Percentiles rank a stretch among this genome's conserved stretches.
phyloP scores from a whole-genome alignment of 2,888 invertebrate species.

The Tanaodytes sp. region DNA sequence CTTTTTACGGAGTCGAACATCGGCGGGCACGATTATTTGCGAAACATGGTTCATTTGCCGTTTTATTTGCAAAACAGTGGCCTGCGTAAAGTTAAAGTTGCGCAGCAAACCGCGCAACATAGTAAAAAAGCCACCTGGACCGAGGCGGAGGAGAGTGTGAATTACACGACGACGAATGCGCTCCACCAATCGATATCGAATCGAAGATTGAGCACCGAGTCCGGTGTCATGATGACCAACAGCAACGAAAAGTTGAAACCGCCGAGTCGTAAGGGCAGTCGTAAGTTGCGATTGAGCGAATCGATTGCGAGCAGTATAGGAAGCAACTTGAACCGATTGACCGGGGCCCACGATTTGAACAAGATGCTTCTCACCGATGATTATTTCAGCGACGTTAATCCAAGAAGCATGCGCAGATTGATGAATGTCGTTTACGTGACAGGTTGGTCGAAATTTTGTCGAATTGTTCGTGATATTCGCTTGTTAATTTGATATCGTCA shows the following conservation, averaged over 20 bases:
- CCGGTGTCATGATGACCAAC: conserved; percentile 85
- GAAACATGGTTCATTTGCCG: conserved; percentile 97
- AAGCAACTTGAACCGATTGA: conserved; percentile 85
- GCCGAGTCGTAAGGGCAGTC: conserved; percentile 76
- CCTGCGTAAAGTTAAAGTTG: conserved; percentile 88
- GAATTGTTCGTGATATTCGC: too few relatives aligned
- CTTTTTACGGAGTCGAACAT: conserved; percentile 93
- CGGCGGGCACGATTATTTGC: conserved; percentile 93
- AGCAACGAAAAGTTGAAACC: conserved; percentile 86
- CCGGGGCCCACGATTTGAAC: conserved; percentile 83
- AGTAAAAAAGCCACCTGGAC: conserved; percentile 70
- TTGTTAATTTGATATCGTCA: too few relatives aligned
- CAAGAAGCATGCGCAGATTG: conserved; percentile 93
- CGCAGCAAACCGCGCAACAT: conserved; percentile 83
- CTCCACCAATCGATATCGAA: conserved; percentile 78
- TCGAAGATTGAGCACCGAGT: conserved; percentile 84
- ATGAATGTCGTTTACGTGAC: conserved; percentile 98
- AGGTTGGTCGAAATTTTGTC: conserved; percentile 74
- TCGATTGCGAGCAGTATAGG: conserved; percentile 93
- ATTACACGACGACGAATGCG: conserved; percentile 72
- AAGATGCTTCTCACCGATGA: conserved; percentile 95
- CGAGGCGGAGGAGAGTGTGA: conserved; percentile 76
- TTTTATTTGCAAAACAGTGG: conserved; percentile 99
- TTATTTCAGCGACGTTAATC: conserved; percentile 99
- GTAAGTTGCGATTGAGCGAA: conserved; percentile 87